A percentile compares a stretch with the other conserved stretches of the same genome.
Evolutionary conservation across 1,140 invertebrate species (phyloP).

Genomic region (Hyles euphorbiae): DNA sequence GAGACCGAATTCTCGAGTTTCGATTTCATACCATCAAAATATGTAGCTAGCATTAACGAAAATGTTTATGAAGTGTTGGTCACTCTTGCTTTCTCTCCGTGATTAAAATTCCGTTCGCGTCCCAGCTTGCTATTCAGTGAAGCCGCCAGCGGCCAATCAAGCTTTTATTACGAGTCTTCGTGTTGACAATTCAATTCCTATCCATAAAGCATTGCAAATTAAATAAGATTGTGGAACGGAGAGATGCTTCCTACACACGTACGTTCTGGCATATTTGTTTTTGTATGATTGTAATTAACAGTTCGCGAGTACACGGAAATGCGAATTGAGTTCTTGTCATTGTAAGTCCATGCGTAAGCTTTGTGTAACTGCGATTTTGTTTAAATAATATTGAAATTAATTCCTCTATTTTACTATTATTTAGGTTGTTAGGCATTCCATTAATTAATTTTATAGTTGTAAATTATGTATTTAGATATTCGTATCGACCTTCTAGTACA

Average conservation of each 20-base stretch:
- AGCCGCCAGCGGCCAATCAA: slow-evolving; percentile 9
- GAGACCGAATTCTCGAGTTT: slow-evolving; percentile 14
- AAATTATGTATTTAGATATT: too few relatives aligned
- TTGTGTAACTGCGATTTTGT: too few relatives aligned
- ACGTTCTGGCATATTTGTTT: slow-evolving; percentile 1
- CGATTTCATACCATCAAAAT: slow-evolving; percentile 19
- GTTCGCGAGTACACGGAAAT: slow-evolving; percentile 2
- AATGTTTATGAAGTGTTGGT: slow-evolving; percentile 26
- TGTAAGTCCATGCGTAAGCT: too few relatives aligned
- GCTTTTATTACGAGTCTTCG: slow-evolving; percentile 15
- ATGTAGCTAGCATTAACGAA: slow-evolving; percentile 23
- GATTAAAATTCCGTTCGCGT: slow-evolving; percentile 38
- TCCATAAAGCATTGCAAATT: slow-evolving; percentile 27
- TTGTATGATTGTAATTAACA: slow-evolving; percentile 3
- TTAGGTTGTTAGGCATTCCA: too few relatives aligned
- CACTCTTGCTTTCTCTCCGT: slow-evolving; percentile 48
- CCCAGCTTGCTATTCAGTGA: slow-evolving; percentile 31
- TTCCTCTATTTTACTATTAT: too few relatives aligned
- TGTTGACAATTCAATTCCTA: slow-evolving; percentile 41
- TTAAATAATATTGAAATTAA: too few relatives aligned
- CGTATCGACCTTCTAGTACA: too few relatives aligned
- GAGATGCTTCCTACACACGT: neutral
- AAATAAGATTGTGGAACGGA: slow-evolving; percentile 4
- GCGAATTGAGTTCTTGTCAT: neutral
- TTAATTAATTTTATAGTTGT: too few relatives aligned